Conservation (phyloP, 53 echinoderm and acorn worm genomes). For the Echinarachnius parma region DNA sequence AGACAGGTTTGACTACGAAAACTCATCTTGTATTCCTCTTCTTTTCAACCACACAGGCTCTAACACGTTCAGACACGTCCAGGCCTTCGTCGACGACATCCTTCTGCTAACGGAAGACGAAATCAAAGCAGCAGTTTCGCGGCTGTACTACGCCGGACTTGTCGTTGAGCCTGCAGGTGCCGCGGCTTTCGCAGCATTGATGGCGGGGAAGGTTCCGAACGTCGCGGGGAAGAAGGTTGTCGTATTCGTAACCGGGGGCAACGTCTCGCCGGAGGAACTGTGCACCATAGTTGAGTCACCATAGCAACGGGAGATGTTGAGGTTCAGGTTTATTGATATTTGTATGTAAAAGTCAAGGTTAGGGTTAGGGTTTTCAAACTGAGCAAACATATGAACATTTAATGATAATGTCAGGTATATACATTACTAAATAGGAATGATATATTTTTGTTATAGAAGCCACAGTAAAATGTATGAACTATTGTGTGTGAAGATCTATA, state of each 20-base stretch:
- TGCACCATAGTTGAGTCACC: slow-evolving; percentile 7
- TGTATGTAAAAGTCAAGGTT: too few species aligned
- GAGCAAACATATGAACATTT: too few species aligned
- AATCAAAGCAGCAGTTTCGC: slow-evolving; percentile 41
- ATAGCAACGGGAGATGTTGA: too few species aligned
- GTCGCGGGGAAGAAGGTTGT: slow-evolving; percentile 68
- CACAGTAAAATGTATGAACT: too few species aligned
- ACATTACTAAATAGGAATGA: too few species aligned
- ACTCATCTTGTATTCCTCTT: too few species aligned
- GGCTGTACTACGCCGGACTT: slow-evolving; percentile 57
- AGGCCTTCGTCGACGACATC: slow-evolving; percentile 63
- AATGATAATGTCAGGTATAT: too few species aligned
- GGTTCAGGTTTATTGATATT: too few species aligned
- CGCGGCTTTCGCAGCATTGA: slow-evolving; percentile 69
- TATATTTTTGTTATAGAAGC: too few species aligned
- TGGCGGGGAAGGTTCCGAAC: slow-evolving; percentile 57
- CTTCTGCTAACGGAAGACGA: slow-evolving; percentile 60
- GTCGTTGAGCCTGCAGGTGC: slow-evolving; percentile 80
- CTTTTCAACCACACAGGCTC: slow-evolving; percentile 20
- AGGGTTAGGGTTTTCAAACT: too few species aligned
- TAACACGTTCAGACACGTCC: slow-evolving; percentile 52
- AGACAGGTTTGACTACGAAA: too few species aligned
- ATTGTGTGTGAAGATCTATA: too few species aligned
- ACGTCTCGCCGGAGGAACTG: slow-evolving; percentile 59
- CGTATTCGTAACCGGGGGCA: slow-evolving; percentile 65